These are phyloP conservation scores for Lepisosteus oculatus DNA, from an alignment of 2,113 vertebrate species.

Conservation along the genomic window DNA sequence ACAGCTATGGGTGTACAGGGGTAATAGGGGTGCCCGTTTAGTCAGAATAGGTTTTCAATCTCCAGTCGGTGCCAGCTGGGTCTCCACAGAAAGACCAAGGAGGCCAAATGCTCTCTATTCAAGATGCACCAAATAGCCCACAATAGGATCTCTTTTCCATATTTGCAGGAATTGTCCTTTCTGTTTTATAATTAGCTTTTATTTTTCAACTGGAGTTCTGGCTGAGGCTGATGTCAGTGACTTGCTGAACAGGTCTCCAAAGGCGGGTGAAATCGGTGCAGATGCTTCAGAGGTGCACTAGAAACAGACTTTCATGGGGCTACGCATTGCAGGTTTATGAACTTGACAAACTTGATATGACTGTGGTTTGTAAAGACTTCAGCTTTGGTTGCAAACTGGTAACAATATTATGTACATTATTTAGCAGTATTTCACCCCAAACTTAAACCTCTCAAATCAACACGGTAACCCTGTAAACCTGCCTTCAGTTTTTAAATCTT, in stretches of 20 bases:
- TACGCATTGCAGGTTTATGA: constrained; percentile 4
- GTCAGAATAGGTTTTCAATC: constrained; percentile 79
- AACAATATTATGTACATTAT: constrained; percentile 4
- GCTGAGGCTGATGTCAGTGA: neutral
- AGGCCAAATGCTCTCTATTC: constrained; percentile 85
- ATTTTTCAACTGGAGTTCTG: neutral
- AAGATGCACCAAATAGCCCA: constrained; percentile 43
- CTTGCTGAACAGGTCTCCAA: neutral
- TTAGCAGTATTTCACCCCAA: neutral
- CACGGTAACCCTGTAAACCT: too few species aligned
- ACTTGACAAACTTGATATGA: constrained; percentile 16
- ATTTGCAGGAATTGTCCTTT: constrained; percentile 24
- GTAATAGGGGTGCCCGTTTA: constrained; percentile 86
- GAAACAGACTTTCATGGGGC: neutral
- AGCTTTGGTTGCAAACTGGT: neutral
- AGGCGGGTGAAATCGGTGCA: too few species aligned
- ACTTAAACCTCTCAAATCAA: too few species aligned
- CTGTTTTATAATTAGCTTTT: constrained; percentile 17
- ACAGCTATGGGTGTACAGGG: constrained; percentile 81
- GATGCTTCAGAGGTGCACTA: too few species aligned
- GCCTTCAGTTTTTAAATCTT: too few species aligned
- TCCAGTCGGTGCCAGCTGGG: constrained; percentile 89
- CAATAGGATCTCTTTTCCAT: constrained; percentile 33
- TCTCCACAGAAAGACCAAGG: constrained; percentile 78
- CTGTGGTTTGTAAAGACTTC: too few species aligned